These are phyloP conservation scores for Penaeus vannamei DNA, from an alignment of 1,140 invertebrate genomes.

Conservation along the genomic window DNA sequence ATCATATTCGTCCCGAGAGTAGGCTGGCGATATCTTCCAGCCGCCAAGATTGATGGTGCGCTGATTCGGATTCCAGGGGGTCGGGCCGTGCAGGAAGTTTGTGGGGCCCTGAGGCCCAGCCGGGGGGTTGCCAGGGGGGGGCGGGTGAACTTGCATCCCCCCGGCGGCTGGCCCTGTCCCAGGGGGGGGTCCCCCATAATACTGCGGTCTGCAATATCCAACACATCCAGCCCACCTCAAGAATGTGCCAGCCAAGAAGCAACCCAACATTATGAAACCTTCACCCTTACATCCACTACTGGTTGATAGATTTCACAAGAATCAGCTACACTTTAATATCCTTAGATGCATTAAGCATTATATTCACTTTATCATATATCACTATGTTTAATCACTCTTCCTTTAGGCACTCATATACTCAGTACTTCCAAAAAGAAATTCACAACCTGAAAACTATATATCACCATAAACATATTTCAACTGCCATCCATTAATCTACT, in stretches of 20 bases:
- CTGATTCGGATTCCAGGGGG: constrained; percentile 59
- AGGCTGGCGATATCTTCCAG: constrained; percentile 64
- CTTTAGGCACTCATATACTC: too few relatives aligned
- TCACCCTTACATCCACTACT: constrained; percentile 39
- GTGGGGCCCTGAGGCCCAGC: constrained; percentile 61
- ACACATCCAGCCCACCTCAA: constrained; percentile 62
- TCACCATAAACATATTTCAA: too few relatives aligned
- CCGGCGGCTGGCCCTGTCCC: constrained; percentile 53
- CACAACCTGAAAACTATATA: too few relatives aligned
- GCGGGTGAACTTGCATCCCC: constrained; percentile 59
- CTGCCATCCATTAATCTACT: too few relatives aligned
- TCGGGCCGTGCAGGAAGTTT: constrained; percentile 60
- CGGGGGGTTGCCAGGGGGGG: constrained; percentile 61
- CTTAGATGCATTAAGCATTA: neutral
- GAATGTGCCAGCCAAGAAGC: constrained; percentile 48
- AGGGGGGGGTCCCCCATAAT: constrained; percentile 61
- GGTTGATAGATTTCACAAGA: constrained; percentile 43
- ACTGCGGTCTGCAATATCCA: constrained; percentile 64
- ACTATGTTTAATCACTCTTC: too few relatives aligned
- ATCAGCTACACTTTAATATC: constrained; percentile 30
- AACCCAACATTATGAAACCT: constrained; percentile 54
- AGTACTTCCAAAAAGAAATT: too few relatives aligned
- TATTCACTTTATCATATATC: neutral
- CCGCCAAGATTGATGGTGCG: constrained; percentile 65
- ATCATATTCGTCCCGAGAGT: constrained; percentile 65